These are phyloP conservation scores for Junonia oenone DNA, from an alignment of 2,888 invertebrate species.

Conservation along the genomic window DNA sequence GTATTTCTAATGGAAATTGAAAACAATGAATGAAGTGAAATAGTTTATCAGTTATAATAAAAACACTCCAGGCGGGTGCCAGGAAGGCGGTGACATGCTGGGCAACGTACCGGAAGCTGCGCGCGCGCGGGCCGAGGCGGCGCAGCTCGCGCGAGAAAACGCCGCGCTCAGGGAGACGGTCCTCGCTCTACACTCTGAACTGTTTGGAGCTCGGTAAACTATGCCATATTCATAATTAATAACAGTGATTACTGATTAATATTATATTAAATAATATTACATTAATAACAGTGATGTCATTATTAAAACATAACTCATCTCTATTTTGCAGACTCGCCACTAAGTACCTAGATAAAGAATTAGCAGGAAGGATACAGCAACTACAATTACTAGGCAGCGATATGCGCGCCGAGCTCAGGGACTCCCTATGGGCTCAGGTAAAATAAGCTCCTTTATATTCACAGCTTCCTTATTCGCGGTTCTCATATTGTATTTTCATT, in stretches of 20 bases:
- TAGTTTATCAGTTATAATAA: not conserved
- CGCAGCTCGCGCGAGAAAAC: conserved; percentile 84
- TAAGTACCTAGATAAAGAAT: conserved; percentile 91
- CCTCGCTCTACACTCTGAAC: conserved; percentile 87
- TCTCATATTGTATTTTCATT: too few relatives aligned
- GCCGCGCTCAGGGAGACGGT: conserved; percentile 84
- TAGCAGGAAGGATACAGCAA: conserved; percentile 91
- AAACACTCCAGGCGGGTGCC: conserved; percentile 47
- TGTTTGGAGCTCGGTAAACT: conserved; percentile 85
- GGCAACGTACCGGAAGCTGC: conserved; percentile 63
- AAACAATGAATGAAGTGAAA: too few relatives aligned
- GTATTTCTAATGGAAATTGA: too few relatives aligned
- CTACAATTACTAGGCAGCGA: conserved; percentile 89
- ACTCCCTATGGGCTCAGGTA: conserved; percentile 87
- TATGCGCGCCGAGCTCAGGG: conserved; percentile 88
- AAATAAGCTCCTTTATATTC: too few relatives aligned
- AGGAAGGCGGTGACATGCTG: conserved; percentile 51
- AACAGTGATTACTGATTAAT: too few relatives aligned
- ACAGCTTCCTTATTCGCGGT: too few relatives aligned
- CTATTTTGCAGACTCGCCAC: conserved; percentile 82
- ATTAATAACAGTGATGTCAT: too few relatives aligned
- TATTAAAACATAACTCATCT: not conserved
- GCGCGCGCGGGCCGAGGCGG: conserved; percentile 80
- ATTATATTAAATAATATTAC: too few relatives aligned
- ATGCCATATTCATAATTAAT: too few relatives aligned